phyloP scores from a whole-genome alignment of 2,888 invertebrate genomes.

The Tineola bisselliella region DNA sequence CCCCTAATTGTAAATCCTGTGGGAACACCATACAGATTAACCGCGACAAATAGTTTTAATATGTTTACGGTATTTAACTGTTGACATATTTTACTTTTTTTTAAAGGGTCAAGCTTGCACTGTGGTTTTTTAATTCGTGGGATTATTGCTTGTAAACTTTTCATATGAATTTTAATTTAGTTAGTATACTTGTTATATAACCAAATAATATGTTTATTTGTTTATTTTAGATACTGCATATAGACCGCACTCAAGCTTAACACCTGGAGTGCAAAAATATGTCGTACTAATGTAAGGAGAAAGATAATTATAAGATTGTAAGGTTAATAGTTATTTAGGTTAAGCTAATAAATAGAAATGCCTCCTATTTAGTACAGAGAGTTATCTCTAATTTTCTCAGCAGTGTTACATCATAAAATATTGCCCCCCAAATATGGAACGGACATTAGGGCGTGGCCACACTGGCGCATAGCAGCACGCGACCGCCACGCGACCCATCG shows the following conservation, averaged over 20 bases:
- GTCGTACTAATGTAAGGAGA: too few species aligned
- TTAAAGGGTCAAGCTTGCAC: neutral
- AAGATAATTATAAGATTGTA: too few species aligned
- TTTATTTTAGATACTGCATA: too few species aligned
- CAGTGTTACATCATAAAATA: neutral
- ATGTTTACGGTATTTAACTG: slow-evolving; percentile 53
- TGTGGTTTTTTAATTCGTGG: neutral
- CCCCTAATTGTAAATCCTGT: slow-evolving; percentile 29
- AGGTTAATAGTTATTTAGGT: too few species aligned
- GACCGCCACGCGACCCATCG: slow-evolving; percentile 15
- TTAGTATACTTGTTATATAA: neutral
- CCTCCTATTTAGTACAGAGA: neutral
- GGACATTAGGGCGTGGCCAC: slow-evolving; percentile 6
- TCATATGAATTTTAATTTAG: neutral
- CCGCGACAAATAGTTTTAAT: slow-evolving; percentile 54
- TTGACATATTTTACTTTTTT: slow-evolving; percentile 26
- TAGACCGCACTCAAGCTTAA: too few species aligned
- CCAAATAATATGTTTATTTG: too few species aligned
- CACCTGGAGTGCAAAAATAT: too few species aligned
- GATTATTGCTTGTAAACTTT: neutral
- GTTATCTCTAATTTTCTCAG: neutral
- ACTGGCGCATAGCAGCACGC: slow-evolving; percentile 2
- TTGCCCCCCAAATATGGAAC: neutral
- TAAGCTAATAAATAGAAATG: too few species aligned
- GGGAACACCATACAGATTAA: slow-evolving; percentile 63